Evolutionary conservation across 2,797 vertebrate species (phyloP).

Genomic region (Sciurus vulgaris): DNA sequence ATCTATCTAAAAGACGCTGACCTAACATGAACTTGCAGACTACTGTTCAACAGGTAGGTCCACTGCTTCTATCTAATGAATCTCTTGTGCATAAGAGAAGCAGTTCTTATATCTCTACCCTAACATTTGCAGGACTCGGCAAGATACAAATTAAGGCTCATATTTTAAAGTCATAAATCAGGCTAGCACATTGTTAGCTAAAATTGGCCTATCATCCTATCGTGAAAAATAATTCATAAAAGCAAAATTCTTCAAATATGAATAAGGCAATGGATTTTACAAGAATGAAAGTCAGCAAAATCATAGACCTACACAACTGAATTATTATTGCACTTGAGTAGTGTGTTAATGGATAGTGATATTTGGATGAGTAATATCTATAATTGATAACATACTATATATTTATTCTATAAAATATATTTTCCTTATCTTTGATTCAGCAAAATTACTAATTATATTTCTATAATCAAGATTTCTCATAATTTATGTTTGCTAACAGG

Average conservation of each 20-base stretch:
- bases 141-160: background rate
- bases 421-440: constrained; percentile 27
- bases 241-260: constrained; percentile 37
- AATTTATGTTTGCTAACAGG: constrained; percentile 31
- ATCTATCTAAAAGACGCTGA: constrained; percentile 16
- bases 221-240: constrained; percentile 49
- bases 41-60: background rate
- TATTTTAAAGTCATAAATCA: constrained; percentile 30
- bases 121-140: background rate
- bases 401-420: constrained; percentile 43
- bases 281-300: constrained; percentile 56
- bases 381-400: constrained; percentile 36
- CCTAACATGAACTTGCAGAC: background rate
- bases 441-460: constrained; percentile 54
- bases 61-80: background rate
- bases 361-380: background rate
- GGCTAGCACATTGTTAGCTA: background rate
- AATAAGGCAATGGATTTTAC: constrained; percentile 14
- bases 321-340: constrained; percentile 11
- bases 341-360: background rate
- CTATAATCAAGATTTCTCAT: constrained; percentile 54
- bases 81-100: background rate
- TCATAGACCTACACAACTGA: constrained; percentile 31
- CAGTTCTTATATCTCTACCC: background rate
- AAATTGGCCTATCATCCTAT: constrained; percentile 15